Conservation (phyloP, 2,113 vertebrate genomes). For the Anoura caudifer region DNA sequence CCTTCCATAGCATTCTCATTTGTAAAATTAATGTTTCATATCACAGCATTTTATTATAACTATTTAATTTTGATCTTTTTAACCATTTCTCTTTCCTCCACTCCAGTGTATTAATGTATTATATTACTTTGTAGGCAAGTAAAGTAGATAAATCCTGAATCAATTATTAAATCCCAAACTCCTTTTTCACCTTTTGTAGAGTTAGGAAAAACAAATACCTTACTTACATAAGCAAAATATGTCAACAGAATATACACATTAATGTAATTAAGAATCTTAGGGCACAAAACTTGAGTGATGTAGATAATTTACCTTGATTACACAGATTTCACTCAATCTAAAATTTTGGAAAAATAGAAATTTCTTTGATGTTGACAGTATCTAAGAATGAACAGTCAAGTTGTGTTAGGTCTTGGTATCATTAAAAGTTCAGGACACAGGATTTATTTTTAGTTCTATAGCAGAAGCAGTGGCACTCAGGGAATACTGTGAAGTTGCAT, state of each 20-base stretch:
- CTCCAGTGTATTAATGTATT: neutral
- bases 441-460: neutral
- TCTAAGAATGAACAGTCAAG: neutral
- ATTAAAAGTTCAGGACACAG: neutral
- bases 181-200: neutral
- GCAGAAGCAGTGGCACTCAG: neutral
- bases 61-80: neutral
- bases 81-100: neutral
- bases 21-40: neutral
- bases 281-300: neutral
- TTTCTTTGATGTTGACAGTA: neutral
- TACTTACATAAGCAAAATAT: neutral
- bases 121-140: constrained; percentile 4
- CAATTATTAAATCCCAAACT: neutral
- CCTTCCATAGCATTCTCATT: neutral
- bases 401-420: neutral
- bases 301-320: neutral
- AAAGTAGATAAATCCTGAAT: neutral
- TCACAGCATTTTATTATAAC: neutral
- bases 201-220: neutral
- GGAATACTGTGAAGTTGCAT: neutral
- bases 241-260: neutral
- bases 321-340: neutral
- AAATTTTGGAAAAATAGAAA: constrained; percentile 10
- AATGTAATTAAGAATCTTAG: neutral